These are phyloP conservation scores for Tigriopus japonicus DNA, from an alignment of 1,140 invertebrate genomes.

Conservation along the genomic window DNA sequence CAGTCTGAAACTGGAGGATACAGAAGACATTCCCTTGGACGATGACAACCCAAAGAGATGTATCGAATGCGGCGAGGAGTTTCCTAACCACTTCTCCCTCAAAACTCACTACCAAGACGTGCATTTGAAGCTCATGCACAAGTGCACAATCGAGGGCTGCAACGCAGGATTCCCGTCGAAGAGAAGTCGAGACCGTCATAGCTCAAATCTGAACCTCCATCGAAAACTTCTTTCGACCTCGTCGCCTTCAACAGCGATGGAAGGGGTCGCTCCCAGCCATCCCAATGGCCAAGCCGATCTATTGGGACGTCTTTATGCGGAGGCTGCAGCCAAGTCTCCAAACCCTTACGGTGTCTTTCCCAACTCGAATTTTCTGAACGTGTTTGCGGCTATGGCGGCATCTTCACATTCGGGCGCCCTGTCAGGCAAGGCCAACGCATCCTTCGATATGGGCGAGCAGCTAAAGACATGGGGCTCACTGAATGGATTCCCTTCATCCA, in stretches of 20 bases:
- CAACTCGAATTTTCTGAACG: neutral
- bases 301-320: conserved; percentile 12
- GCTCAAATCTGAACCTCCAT: conserved; percentile 76
- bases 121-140: conserved; percentile 87
- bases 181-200: conserved; percentile 73
- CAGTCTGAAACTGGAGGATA: conserved; percentile 15
- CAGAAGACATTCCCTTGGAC: conserved; percentile 49
- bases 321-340: neutral
- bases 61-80: conserved; percentile 74
- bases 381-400: neutral
- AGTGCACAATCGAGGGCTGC: conserved; percentile 87
- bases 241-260: conserved; percentile 26
- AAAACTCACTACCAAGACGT: conserved; percentile 91
- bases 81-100: conserved; percentile 84
- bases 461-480: no score
- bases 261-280: conserved; percentile 15
- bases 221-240: conserved; percentile 62
- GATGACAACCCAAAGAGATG: conserved; percentile 64
- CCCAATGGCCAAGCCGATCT: neutral
- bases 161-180: conserved; percentile 90
- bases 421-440: no score
- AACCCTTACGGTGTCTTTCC: conserved; percentile 2
- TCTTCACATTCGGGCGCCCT: no score
- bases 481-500: no score
- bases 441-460: no score